These are phyloP conservation scores for Hyppa rectilinea DNA, from an alignment of 2,888 invertebrate genomes.

Conservation along the genomic window DNA sequence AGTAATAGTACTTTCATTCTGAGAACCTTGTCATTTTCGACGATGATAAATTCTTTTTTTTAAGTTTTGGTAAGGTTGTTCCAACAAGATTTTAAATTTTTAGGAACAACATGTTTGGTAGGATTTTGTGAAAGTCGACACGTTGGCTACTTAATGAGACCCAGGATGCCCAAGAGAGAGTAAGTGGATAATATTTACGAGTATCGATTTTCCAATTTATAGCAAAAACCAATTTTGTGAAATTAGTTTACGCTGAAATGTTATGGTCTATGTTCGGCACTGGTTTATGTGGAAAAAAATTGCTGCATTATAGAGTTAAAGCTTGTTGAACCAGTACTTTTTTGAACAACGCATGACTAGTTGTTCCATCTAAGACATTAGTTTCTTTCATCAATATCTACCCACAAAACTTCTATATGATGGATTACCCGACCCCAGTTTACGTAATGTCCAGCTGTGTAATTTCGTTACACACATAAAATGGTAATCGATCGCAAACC, in stretches of 20 bases:
- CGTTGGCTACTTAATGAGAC: conserved; percentile 3
- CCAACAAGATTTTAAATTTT: not conserved
- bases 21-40: not conserved
- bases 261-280: not conserved
- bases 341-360: not conserved
- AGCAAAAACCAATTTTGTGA: conserved; percentile 7
- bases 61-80: not conserved
- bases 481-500: too few species aligned
- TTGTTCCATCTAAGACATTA: not conserved
- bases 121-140: conserved; percentile 6
- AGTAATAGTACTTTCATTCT: not conserved
- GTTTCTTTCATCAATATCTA: not conserved
- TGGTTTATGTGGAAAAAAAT: not conserved
- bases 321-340: not conserved
- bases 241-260: conserved; percentile 7
- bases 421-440: not conserved
- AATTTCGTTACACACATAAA: too few species aligned
- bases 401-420: conserved; percentile 7
- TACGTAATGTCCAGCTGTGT: too few species aligned
- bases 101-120: not conserved
- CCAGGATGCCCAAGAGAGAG: not conserved
- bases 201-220: conserved; percentile 18
- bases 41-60: too few species aligned
- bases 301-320: not conserved
- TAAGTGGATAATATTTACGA: conserved; percentile 15